These are phyloP conservation scores for Catharus minimus DNA, from an alignment of 2,113 vertebrate genomes.

Conservation along the genomic window DNA sequence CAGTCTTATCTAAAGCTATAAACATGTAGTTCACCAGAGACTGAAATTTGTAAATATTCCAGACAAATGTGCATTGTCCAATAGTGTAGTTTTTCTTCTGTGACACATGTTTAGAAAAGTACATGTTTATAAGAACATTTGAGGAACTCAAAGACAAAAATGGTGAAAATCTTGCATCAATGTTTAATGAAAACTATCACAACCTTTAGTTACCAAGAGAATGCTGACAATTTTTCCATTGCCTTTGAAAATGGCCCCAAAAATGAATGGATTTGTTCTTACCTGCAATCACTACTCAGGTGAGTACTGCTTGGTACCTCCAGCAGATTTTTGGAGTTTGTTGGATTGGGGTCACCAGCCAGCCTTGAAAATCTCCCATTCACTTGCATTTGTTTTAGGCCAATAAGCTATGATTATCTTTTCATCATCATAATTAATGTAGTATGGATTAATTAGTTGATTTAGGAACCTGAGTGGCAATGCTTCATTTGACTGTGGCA, in stretches of 20 bases:
- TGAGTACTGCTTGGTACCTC: not conserved
- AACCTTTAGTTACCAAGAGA: not conserved
- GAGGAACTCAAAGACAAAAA: not conserved
- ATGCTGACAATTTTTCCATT: not conserved
- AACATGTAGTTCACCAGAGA: not conserved
- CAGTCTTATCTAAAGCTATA: not conserved
- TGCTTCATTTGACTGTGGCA: not conserved
- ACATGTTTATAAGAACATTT: not conserved
- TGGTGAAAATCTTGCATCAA: not conserved
- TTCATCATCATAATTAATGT: slow-evolving; percentile 42
- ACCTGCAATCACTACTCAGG: not conserved
- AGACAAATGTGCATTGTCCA: not conserved
- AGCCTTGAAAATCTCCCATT: not conserved
- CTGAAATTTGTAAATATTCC: not conserved
- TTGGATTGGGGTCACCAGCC: not conserved
- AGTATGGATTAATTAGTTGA: slow-evolving; percentile 20
- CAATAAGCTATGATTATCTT: slow-evolving; percentile 24
- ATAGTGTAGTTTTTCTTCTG: not conserved
- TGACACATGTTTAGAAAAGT: not conserved
- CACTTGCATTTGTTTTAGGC: not conserved
- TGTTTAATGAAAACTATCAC: not conserved
- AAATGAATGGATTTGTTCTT: not conserved
- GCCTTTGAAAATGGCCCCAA: not conserved
- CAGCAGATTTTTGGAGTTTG: not conserved
- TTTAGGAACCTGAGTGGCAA: slow-evolving; percentile 9